phyloP scores from a whole-genome alignment of 2,888 invertebrate genomes.

The Mesorhabditis belari region DNA sequence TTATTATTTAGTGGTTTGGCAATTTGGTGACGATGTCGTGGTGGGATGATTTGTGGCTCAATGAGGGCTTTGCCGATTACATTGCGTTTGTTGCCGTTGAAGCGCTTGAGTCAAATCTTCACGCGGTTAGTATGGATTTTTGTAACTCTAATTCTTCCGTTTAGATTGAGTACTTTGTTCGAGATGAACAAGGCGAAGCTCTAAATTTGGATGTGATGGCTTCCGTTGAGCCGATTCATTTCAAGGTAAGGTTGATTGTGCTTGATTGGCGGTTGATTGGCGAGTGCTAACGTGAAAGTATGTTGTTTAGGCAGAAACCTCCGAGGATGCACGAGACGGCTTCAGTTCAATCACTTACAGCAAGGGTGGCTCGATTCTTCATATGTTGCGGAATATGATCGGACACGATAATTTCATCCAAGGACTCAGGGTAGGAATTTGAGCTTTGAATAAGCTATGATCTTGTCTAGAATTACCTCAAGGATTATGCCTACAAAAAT shows the following conservation, averaged over 20 bases:
- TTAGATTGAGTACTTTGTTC: neutral
- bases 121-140: no score
- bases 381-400: slow-evolving; percentile 38
- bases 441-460: neutral
- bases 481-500: no score
- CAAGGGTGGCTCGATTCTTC: slow-evolving; percentile 61
- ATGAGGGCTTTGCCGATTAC: slow-evolving; percentile 46
- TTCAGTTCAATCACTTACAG: slow-evolving; percentile 81
- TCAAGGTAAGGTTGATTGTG: neutral
- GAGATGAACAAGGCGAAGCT: neutral
- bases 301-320: slow-evolving; percentile 64
- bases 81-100: slow-evolving; percentile 40
- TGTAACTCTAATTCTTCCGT: no score
- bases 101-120: slow-evolving; percentile 11
- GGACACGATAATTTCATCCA: slow-evolving; percentile 31
- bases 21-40: slow-evolving; percentile 54
- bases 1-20: slow-evolving; percentile 52
- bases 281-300: slow-evolving; percentile 59
- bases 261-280: slow-evolving; percentile 63
- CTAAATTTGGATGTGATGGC: neutral
- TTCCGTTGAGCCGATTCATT: neutral
- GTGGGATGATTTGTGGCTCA: slow-evolving; percentile 54
- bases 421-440: slow-evolving; percentile 33
- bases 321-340: slow-evolving; percentile 78
- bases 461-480: neutral